Conservation (phyloP, 2,888 invertebrate species). For the Xanthia togata region DNA sequence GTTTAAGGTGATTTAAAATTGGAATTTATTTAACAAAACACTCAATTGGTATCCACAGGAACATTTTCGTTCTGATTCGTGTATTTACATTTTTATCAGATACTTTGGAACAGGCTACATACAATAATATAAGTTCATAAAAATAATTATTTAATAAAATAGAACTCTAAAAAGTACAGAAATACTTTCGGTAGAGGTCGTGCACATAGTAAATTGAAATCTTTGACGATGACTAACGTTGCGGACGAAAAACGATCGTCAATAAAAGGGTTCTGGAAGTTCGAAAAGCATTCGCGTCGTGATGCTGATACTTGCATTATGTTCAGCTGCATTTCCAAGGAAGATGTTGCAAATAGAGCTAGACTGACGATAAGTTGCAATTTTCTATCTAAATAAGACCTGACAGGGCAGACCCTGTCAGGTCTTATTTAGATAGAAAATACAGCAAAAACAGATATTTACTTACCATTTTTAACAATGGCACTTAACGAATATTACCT, state of each 20-base stretch:
- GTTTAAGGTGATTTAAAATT: neutral
- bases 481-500: no score
- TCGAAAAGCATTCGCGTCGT: neutral
- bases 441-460: no score
- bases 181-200: neutral
- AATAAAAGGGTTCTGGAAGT: neutral
- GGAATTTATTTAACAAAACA: neutral
- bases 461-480: neutral
- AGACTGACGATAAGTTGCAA: no score
- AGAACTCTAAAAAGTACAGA: neutral
- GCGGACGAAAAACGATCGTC: no score
- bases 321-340: neutral
- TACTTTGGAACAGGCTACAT: neutral
- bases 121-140: neutral
- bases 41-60: neutral
- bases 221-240: constrained; percentile 10
- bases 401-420: no score
- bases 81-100: neutral
- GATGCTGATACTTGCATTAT: neutral
- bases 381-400: no score
- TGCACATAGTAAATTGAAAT: constrained; percentile 8
- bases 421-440: no score
- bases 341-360: neutral
- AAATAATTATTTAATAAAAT: neutral
- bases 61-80: no score